These are phyloP conservation scores for Caenorhabditis zanzibari DNA, from an alignment of 2,888 invertebrate species.

Conservation along the genomic window DNA sequence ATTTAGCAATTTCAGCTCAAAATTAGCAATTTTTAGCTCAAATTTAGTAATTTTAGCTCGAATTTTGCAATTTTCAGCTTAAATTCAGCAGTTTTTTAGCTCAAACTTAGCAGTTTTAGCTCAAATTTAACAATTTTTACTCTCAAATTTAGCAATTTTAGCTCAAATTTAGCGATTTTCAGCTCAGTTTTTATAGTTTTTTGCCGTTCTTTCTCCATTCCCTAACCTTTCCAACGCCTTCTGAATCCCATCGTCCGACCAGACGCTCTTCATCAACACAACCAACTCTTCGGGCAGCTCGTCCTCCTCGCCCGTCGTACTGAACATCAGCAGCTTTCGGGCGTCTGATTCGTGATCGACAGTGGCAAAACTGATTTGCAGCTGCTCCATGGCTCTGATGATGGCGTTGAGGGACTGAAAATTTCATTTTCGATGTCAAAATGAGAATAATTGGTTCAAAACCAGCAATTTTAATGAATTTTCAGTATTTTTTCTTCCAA, in stretches of 20 bases:
- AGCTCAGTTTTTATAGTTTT: not conserved
- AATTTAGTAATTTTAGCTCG: too few species aligned
- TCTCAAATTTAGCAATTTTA: too few species aligned
- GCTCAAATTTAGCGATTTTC: not conserved
- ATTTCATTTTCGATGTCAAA: too few species aligned
- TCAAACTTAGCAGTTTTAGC: not conserved
- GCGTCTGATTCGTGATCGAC: constrained; percentile 40
- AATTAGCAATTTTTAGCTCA: not conserved
- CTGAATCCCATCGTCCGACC: constrained; percentile 58
- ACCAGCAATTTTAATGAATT: not conserved
- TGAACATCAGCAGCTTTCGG: constrained; percentile 39
- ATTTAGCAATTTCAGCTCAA: not conserved
- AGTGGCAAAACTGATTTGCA: constrained; percentile 35
- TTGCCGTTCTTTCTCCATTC: not conserved
- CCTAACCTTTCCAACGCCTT: constrained; percentile 41
- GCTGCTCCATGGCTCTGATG: constrained; percentile 48
- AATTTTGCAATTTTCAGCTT: too few species aligned
- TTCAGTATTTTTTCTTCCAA: constrained; percentile 4
- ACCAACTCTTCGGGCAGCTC: constrained; percentile 55
- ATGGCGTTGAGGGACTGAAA: constrained; percentile 48
- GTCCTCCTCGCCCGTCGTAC: constrained; percentile 52
- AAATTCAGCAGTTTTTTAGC: not conserved
- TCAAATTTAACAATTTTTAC: too few species aligned
- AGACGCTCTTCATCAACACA: constrained; percentile 56
- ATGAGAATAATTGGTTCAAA: too few species aligned